Conservation (phyloP, 2,888 invertebrate species). For the Lottia scabra region DNA sequence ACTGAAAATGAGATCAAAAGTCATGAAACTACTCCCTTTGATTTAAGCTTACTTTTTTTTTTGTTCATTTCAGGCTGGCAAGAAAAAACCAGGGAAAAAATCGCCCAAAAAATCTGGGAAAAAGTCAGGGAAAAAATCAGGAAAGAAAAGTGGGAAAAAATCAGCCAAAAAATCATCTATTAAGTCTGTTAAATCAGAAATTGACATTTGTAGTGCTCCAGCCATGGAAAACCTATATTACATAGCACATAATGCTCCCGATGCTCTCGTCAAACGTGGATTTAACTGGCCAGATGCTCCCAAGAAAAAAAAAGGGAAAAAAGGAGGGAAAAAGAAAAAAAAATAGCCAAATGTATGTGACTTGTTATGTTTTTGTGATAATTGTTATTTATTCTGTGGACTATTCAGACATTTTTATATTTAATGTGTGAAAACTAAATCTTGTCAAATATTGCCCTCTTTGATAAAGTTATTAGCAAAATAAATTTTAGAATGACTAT, state of each 20-base stretch:
- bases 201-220: slow-evolving; percentile 76
- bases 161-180: slow-evolving; percentile 52
- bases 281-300: slow-evolving; percentile 90
- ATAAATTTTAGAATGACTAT: no score
- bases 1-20: no score
- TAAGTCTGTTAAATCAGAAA: slow-evolving; percentile 45
- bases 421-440: no score
- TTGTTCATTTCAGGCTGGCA: slow-evolving; percentile 42
- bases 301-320: slow-evolving; percentile 78
- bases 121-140: slow-evolving; percentile 50
- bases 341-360: slow-evolving; percentile 24
- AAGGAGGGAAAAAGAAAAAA: slow-evolving; percentile 49
- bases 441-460: no score
- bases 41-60: not conserved
- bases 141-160: slow-evolving; percentile 57
- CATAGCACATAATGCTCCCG: slow-evolving; percentile 92
- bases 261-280: slow-evolving; percentile 85
- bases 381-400: not conserved
- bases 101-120: slow-evolving; percentile 43
- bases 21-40: no score
- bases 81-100: slow-evolving; percentile 50
- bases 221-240: slow-evolving; percentile 96
- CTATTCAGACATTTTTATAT: no score
- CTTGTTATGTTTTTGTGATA: not conserved
- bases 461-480: no score